Percentiles rank a stretch among this genome's conserved stretches.
phyloP scores from a whole-genome alignment of 2,113 vertebrate species.

The Ploceus nigricollis region DNA sequence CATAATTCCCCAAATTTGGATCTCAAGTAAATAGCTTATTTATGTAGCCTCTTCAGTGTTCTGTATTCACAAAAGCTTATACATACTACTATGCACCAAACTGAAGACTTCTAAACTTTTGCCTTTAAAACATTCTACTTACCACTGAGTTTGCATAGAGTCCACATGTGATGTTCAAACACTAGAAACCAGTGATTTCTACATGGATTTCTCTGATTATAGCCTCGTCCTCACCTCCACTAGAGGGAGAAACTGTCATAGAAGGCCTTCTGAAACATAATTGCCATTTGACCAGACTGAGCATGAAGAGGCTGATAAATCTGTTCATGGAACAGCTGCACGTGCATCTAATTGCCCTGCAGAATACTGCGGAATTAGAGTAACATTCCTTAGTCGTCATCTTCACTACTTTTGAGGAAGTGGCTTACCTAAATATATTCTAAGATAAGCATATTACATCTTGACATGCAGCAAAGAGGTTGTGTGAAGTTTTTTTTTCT shows the following conservation, averaged over 20 bases:
- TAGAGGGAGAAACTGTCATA: not conserved
- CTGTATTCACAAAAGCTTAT: not conserved
- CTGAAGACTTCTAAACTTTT: not conserved
- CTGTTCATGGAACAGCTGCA: not conserved
- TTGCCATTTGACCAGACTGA: not conserved
- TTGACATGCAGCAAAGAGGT: not conserved
- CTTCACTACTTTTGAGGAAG: not conserved
- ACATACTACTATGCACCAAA: not conserved
- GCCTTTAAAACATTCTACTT: not conserved
- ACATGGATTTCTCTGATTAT: not conserved
- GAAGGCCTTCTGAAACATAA: not conserved
- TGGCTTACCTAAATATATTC: not conserved
- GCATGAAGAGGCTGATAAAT: not conserved
- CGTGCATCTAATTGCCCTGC: not conserved
- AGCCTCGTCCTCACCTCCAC: accelerated
- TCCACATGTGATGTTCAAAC: accelerated
- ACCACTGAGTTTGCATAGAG: not conserved
- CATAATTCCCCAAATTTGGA: not conserved
- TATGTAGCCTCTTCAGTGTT: not conserved
- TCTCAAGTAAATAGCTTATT: not conserved
- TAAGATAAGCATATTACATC: not conserved
- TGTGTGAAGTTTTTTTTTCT: accelerated
- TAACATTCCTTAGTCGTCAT: not conserved
- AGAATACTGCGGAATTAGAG: not conserved
- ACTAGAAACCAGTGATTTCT: not conserved